Evolutionary conservation across 30 jellyfish, hydroid and myxozoan species (phyloP).

Genomic region (Pelagia noctiluca): DNA sequence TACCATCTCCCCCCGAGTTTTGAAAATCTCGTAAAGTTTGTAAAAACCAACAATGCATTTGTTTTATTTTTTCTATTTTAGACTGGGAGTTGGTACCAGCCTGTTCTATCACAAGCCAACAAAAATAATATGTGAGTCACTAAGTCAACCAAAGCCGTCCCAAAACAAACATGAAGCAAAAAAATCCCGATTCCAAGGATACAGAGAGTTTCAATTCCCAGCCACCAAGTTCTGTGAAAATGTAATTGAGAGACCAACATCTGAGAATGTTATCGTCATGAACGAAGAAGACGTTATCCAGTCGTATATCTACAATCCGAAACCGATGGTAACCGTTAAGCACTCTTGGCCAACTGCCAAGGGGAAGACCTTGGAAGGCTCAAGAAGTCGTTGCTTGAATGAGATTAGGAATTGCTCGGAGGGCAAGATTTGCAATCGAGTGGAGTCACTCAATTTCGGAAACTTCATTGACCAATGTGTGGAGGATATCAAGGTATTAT

Average conservation of each 20-base stretch:
- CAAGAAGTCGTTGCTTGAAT: constrained; percentile 28
- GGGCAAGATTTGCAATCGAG: constrained; percentile 22
- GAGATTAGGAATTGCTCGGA: constrained; percentile 38
- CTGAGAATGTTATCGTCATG: constrained; percentile 6
- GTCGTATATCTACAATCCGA: constrained; percentile 46
- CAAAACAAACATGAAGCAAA: background rate
- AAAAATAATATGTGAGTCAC: constrained; percentile 42
- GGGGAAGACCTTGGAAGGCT: constrained; percentile 48
- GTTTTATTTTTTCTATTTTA: too few species aligned
- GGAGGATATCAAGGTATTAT: constrained; percentile 58
- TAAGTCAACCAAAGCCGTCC: background rate
- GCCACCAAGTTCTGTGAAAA: constrained; percentile 38
- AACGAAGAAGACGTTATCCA: constrained; percentile 32
- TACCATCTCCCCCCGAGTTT: too few species aligned
- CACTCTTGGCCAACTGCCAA: constrained; percentile 63
- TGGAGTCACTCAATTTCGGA: constrained; percentile 18
- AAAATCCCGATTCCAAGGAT: background rate
- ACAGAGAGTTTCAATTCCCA: background rate
- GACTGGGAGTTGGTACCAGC: constrained; percentile 42
- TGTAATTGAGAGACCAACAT: constrained; percentile 30
- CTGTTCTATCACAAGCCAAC: constrained; percentile 66
- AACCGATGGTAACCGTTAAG: background rate
- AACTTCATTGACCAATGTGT: constrained; percentile 67
- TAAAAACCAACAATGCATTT: too few species aligned
- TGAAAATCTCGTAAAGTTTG: too few species aligned